Evolutionary conservation across 2,888 invertebrate species (phyloP).

Genomic region (Athrips mouffetella): DNA sequence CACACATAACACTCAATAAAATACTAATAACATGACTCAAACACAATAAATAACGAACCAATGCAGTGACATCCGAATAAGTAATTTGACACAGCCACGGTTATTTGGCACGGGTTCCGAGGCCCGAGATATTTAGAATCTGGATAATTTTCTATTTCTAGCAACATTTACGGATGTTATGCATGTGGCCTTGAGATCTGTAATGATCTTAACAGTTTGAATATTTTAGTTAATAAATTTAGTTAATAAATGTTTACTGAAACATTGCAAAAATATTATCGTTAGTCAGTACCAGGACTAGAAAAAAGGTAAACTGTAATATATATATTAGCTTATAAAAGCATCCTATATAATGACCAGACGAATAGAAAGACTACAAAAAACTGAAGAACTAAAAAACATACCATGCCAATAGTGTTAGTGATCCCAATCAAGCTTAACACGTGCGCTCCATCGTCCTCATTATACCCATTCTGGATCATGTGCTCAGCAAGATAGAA

Average conservation of each 20-base stretch:
- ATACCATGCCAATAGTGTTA: constrained; percentile 93
- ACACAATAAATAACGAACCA: neutral
- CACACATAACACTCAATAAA: too few species aligned
- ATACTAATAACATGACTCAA: too few species aligned
- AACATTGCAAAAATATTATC: too few species aligned
- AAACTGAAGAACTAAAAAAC: too few species aligned
- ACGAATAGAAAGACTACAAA: too few species aligned
- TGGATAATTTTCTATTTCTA: constrained; percentile 48
- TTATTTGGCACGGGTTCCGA: constrained; percentile 48
- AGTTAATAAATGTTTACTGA: too few species aligned
- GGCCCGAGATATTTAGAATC: constrained; percentile 42
- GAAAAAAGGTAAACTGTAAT: too few species aligned
- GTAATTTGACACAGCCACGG: constrained; percentile 26
- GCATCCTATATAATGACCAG: too few species aligned
- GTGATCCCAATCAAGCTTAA: constrained; percentile 92
- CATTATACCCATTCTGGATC: constrained; percentile 81
- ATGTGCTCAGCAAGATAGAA: constrained; percentile 94
- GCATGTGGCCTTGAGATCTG: neutral
- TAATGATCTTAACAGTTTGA: neutral
- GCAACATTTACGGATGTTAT: constrained; percentile 26
- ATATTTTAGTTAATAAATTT: too few species aligned
- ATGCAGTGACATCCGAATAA: constrained; percentile 15
- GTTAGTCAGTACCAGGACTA: too few species aligned
- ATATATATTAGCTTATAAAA: too few species aligned
- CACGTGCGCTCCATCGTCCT: constrained; percentile 86